phyloP scores from a whole-genome alignment of 2,113 vertebrate species.

The Ciconia maguari region DNA sequence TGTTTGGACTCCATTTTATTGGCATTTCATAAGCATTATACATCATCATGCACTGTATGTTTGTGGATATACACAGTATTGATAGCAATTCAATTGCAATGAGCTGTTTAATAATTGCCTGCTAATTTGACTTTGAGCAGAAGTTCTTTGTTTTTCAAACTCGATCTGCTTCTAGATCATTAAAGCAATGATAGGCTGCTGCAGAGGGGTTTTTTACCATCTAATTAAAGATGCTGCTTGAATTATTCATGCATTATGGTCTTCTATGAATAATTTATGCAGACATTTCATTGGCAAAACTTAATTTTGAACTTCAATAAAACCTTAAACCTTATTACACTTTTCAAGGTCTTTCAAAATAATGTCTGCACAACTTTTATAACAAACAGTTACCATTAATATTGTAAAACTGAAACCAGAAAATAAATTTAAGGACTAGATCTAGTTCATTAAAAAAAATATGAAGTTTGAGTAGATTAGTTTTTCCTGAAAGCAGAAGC shows the following conservation, averaged over 20 bases:
- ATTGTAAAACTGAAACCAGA: neutral
- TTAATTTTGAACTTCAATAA: constrained; percentile 43
- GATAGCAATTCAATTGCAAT: constrained; percentile 28
- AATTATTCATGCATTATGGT: constrained; percentile 51
- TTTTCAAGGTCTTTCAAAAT: constrained; percentile 34
- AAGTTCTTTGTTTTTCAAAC: constrained; percentile 46
- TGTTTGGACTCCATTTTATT: constrained; percentile 10
- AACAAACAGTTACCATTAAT: neutral
- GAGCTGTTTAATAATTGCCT: constrained; percentile 33
- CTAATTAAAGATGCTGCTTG: constrained; percentile 33
- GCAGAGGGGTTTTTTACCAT: neutral
- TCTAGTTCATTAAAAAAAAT: neutral
- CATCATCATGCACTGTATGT: neutral
- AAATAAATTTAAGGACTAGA: neutral
- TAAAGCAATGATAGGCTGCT: constrained; percentile 5
- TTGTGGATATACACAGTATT: constrained; percentile 30
- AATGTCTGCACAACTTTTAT: neutral
- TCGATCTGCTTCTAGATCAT: neutral
- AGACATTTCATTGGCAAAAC: constrained; percentile 41
- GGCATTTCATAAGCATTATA: neutral
- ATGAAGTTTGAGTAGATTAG: neutral
- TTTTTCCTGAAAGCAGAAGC: neutral
- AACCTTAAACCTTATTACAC: neutral
- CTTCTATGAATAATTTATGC: constrained; percentile 55
- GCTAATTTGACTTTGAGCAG: constrained; percentile 49